phyloP scores from a whole-genome alignment of 2,113 vertebrate genomes.

The Odobenus rosmarus region DNA sequence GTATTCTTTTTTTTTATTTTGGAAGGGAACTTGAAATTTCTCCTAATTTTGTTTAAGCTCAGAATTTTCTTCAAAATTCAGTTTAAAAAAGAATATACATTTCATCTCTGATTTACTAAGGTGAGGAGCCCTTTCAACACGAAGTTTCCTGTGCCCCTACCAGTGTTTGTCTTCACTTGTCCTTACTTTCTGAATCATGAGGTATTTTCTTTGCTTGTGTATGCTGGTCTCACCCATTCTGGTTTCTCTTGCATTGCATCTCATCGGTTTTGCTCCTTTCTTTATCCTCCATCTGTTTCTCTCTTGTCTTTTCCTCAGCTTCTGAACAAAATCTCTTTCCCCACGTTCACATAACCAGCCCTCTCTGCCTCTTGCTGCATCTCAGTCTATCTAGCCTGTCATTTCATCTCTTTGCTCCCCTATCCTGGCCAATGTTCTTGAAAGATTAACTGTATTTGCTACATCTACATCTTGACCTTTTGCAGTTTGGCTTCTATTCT shows the following conservation, averaged over 20 bases:
- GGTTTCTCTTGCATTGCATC: not conserved
- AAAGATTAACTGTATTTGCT: not conserved
- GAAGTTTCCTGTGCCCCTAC: not conserved
- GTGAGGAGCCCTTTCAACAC: not conserved
- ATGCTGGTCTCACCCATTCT: not conserved
- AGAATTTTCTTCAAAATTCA: slow-evolving; percentile 15
- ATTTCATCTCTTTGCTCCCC: not conserved
- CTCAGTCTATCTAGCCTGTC: not conserved
- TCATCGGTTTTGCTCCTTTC: not conserved
- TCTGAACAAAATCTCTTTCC: not conserved
- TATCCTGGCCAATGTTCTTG: not conserved
- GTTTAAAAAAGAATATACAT: not conserved
- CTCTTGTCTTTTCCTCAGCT: not conserved
- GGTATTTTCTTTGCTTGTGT: not conserved
- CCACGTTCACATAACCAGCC: not conserved
- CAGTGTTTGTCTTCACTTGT: not conserved
- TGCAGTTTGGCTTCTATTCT: not conserved
- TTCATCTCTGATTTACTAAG: not conserved
- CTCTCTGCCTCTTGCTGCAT: not conserved
- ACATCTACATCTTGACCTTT: not conserved
- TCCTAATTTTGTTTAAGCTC: slow-evolving; percentile 28
- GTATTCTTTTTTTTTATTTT: slow-evolving; percentile 13
- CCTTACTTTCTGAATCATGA: not conserved
- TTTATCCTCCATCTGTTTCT: not conserved
- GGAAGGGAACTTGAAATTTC: slow-evolving; percentile 24